Conservation (phyloP, 2,888 invertebrate species). For the Aleiodes leptofemur region DNA sequence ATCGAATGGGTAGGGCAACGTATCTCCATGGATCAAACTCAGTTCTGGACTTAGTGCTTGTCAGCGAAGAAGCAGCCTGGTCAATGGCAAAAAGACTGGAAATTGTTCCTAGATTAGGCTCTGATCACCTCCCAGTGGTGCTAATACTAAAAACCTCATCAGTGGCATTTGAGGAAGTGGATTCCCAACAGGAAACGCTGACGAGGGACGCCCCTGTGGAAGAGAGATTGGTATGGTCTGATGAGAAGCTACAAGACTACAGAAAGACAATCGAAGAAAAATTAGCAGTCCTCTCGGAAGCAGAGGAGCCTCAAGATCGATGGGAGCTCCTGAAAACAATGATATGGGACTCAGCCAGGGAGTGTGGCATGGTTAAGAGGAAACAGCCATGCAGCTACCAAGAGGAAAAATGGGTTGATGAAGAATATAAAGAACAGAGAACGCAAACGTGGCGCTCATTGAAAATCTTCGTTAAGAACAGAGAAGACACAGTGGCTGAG, state of each 20-base stretch:
- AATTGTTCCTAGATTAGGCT: slow-evolving; percentile 3
- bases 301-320: neutral
- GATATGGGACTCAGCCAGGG: neutral
- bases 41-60: neutral
- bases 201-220: neutral
- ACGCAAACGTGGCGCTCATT: neutral
- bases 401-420: neutral
- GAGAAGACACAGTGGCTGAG: too few relatives aligned
- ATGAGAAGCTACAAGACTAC: neutral
- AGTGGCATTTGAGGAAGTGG: too few relatives aligned
- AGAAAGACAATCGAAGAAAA: neutral
- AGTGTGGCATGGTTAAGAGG: slow-evolving; percentile 4
- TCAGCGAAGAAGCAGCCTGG: neutral
- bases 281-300: neutral
- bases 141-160: neutral
- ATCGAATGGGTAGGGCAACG: neutral
- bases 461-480: neutral
- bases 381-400: too few relatives aligned
- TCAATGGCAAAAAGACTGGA: neutral
- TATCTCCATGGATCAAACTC: slow-evolving; percentile 5
- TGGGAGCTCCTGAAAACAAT: neutral
- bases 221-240: slow-evolving; percentile 3
- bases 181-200: too few relatives aligned
- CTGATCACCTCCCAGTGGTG: neutral
- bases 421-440: neutral